phyloP scores from a whole-genome alignment of 2,888 invertebrate genomes.

The Mellilla xanthometata region DNA sequence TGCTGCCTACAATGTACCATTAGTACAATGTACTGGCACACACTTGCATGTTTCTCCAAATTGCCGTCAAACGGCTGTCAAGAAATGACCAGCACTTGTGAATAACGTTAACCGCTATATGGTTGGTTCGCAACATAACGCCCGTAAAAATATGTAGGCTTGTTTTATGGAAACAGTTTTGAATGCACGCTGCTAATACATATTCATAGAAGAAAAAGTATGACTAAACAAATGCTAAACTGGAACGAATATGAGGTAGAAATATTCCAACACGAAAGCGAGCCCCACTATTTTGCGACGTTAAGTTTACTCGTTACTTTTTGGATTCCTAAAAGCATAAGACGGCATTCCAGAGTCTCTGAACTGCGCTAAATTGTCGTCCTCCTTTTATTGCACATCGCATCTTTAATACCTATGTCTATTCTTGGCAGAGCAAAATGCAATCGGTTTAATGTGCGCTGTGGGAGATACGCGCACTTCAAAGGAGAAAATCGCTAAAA shows the following conservation, averaged over 20 bases:
- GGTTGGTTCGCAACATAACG: slow-evolving; percentile 22
- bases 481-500: too few species aligned
- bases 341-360: slow-evolving; percentile 27
- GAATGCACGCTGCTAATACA: slow-evolving; percentile 25
- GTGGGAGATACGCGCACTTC: background rate
- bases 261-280: slow-evolving; percentile 22
- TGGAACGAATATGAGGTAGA: slow-evolving; percentile 25
- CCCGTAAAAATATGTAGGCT: slow-evolving; percentile 26
- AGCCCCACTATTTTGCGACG: slow-evolving; percentile 16
- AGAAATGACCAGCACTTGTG: slow-evolving; percentile 20
- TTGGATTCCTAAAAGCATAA: slow-evolving; percentile 26
- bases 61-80: slow-evolving; percentile 24
- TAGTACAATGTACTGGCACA: slow-evolving; percentile 7
- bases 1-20: slow-evolving; percentile 10
- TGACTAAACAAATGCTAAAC: slow-evolving; percentile 22
- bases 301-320: slow-evolving; percentile 14
- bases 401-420: slow-evolving; percentile 24
- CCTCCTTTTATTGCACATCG: slow-evolving; percentile 22
- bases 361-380: slow-evolving; percentile 25
- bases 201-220: slow-evolving; percentile 32
- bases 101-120: slow-evolving; percentile 26
- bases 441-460: slow-evolving; percentile 11
- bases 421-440: slow-evolving; percentile 23
- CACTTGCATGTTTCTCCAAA: slow-evolving; percentile 15
- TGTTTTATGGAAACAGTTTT: slow-evolving; percentile 27